Percentiles rank a stretch among this genome's conserved stretches.
Evolutionary conservation across 2,797 vertebrate genomes (phyloP).

Genomic region (Ficedula albicollis): DNA sequence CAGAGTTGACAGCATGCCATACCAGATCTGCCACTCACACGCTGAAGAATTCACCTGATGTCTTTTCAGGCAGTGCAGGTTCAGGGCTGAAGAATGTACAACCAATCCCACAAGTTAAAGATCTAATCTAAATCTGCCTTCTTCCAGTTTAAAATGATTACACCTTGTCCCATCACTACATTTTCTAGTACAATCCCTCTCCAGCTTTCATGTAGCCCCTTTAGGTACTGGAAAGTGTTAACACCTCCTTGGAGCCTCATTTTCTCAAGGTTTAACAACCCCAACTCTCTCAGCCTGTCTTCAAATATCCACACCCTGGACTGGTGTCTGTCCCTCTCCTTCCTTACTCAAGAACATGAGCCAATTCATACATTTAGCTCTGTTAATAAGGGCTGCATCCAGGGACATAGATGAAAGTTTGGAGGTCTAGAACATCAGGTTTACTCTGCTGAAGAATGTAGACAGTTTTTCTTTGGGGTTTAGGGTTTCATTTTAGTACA

Average conservation of each 20-base stretch:
- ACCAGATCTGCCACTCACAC: not conserved
- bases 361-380: not conserved
- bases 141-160: not conserved
- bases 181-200: not conserved
- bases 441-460: not conserved
- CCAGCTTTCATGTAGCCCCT: not conserved
- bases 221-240: no score
- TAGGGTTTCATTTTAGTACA: not conserved
- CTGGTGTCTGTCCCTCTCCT: not conserved
- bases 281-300: not conserved
- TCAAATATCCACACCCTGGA: not conserved
- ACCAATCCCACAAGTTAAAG: not conserved
- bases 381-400: not conserved
- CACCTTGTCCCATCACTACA: not conserved
- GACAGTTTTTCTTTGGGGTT: fast-evolving
- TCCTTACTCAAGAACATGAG: not conserved
- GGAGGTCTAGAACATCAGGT: not conserved
- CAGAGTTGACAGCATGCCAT: fast-evolving
- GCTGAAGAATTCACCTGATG: not conserved
- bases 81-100: not conserved
- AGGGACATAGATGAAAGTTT: not conserved
- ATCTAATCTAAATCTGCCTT: not conserved
- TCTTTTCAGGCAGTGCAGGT: not conserved
- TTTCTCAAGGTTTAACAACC: not conserved
- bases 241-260: fast-evolving